phyloP scores from a whole-genome alignment of 2,888 invertebrate species.

The Dermolepida albohirtum region DNA sequence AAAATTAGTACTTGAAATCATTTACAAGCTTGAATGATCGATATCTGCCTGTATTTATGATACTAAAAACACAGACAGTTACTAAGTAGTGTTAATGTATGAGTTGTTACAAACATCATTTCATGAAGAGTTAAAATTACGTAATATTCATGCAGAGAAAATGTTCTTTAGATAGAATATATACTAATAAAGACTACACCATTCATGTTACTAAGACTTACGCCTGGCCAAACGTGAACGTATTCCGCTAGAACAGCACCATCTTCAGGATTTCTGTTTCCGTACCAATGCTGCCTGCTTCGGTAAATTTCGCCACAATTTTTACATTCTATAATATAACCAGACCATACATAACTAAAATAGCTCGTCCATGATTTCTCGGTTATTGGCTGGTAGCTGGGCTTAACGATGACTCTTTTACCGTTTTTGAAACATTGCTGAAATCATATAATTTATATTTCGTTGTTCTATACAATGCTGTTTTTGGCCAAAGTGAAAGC shows the following conservation, averaged over 20 bases:
- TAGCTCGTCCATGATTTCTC: constrained; percentile 75
- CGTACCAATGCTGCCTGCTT: constrained; percentile 84
- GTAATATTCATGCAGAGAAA: too few species aligned
- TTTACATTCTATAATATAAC: constrained; percentile 81
- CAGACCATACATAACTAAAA: constrained; percentile 82
- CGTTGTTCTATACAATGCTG: too few species aligned
- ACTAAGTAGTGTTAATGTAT: too few species aligned
- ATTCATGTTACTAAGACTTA: constrained; percentile 55
- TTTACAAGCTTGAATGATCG: too few species aligned
- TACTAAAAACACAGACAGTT: too few species aligned
- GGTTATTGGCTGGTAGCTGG: constrained; percentile 64
- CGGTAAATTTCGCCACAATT: constrained; percentile 79
- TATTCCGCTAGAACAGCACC: constrained; percentile 75
- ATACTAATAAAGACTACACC: too few species aligned
- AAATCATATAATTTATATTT: constrained; percentile 35
- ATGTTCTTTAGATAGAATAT: too few species aligned
- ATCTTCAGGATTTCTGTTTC: constrained; percentile 80
- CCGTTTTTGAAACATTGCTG: constrained; percentile 63
- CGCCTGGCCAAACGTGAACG: constrained; percentile 77
- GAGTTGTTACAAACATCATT: too few species aligned
- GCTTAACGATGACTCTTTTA: constrained; percentile 71
- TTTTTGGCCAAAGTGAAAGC: not conserved
- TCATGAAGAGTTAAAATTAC: too few species aligned
- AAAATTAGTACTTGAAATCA: too few species aligned
- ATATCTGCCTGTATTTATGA: too few species aligned